Base-by-base conservation (phyloP, 2,113 vertebrate species). In the Petroica traversi region DNA sequence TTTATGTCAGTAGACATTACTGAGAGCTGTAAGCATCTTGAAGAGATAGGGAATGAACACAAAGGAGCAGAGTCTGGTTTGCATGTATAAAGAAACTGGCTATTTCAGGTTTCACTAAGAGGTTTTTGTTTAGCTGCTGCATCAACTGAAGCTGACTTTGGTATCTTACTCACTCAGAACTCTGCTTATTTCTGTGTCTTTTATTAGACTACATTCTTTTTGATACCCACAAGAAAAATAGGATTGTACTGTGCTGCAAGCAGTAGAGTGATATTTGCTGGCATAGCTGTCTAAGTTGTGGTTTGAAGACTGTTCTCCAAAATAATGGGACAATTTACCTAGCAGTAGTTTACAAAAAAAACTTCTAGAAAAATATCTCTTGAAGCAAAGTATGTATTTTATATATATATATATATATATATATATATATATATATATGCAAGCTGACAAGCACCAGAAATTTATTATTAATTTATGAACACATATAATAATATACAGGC, bases 71-170 rank as follows among this genome's bases (percentile, higher is more conserved):
- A 86, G 43, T 7, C 18, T 57, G 7, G 14, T 54, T 46, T 92
- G 68, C 4, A 1, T n/a, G 23, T 55, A 31, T 77, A 67, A 77
- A 94, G 76, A 85, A 85, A 57, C 6, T 17, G 19, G 19, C 68
- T 61, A 25, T 52, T n/a, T 84, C 69, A 52, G 43, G 28, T 75
- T 92, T 81, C 36, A 36, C 28, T 74, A 76, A 92, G 90, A 85
- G 34, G 31, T 88, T 94, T 95, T 92, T 73, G 57, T 94, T 93
- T 84, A 91, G 72, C 75, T 92, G 51, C 43, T 74, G 29, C 33
- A 68, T 85, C 73, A 72, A 20, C 29, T 49, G 52, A 77, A 87
- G 29, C 23, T 85, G 69, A 45, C 33, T 91, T 87, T 26, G 68
- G 12, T 74, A 36, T 74, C 71, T 86, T 93, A 62, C 19, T 91